phyloP scores from a whole-genome alignment of 1,140 invertebrate genomes.

The Lasaia peninsularis region DNA sequence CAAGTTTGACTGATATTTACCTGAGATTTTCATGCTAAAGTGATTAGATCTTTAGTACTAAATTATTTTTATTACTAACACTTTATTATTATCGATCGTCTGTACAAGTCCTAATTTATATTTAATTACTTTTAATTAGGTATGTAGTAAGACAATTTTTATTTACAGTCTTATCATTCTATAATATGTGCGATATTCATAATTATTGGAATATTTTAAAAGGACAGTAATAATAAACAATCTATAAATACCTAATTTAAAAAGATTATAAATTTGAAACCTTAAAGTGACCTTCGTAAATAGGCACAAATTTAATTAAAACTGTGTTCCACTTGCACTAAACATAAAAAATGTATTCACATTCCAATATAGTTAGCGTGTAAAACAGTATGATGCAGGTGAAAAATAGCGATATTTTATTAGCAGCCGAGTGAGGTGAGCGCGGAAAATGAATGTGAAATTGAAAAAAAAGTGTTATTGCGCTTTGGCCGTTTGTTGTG shows the following conservation, averaged over 20 bases:
- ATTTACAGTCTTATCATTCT: no score
- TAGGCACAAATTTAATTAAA: background rate
- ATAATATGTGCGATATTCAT: no score
- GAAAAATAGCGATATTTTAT: slow-evolving; percentile 43
- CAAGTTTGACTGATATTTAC: background rate
- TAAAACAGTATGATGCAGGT: slow-evolving; percentile 38
- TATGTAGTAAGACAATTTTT: no score
- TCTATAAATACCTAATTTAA: background rate
- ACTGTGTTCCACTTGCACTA: slow-evolving; percentile 5
- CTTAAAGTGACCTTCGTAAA: background rate
- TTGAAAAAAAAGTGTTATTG: slow-evolving; percentile 60
- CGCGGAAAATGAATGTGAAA: slow-evolving; percentile 47
- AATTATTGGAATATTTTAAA: no score
- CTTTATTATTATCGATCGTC: background rate
- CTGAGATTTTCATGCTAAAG: no score
- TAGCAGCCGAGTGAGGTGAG: slow-evolving; percentile 37
- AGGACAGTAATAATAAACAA: no score
- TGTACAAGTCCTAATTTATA: background rate
- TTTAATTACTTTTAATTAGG: background rate
- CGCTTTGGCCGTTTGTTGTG: slow-evolving; percentile 46
- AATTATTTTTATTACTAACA: background rate
- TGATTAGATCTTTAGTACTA: no score
- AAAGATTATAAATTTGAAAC: background rate
- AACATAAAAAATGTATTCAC: slow-evolving; percentile 38
- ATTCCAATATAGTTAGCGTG: slow-evolving; percentile 28